phyloP scores from a whole-genome alignment of 2,888 invertebrate species.

The Tetranychus piercei region DNA sequence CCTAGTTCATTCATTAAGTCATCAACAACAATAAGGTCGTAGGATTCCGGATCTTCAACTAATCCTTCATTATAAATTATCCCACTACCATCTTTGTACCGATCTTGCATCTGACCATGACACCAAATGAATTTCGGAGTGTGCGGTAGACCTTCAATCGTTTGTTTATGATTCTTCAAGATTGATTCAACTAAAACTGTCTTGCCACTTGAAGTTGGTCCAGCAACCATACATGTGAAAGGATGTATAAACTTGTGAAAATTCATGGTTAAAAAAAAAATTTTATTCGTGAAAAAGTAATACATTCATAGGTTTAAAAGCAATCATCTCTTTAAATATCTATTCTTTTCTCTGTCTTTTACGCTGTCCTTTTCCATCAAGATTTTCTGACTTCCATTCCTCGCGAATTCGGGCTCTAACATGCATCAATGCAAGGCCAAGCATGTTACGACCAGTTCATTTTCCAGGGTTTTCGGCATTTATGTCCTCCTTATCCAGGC shows the following conservation, averaged over 20 bases:
- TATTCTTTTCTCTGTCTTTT: no score
- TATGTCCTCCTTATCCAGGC: no score
- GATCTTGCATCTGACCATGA: constrained; percentile 15
- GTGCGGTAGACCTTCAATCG: not conserved
- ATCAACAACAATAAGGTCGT: constrained; percentile 12
- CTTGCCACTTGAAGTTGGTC: constrained; percentile 19
- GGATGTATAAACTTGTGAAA: constrained; percentile 12
- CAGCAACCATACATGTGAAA: constrained; percentile 16
- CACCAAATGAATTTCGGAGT: constrained; percentile 7
- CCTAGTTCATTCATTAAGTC: constrained; percentile 18
- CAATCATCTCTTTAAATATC: no score
- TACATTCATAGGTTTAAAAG: no score
- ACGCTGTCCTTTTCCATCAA: no score
- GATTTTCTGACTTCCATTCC: no score
- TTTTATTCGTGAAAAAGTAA: no score
- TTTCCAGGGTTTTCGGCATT: no score
- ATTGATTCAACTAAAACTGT: constrained; percentile 12
- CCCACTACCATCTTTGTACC: not conserved
- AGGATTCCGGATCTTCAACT: not conserved
- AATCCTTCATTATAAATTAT: not conserved
- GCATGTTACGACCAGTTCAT: no score
- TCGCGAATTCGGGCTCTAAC: no score
- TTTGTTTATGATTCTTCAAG: constrained; percentile 5
- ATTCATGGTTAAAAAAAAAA: not conserved
- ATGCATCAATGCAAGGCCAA: no score